Evolutionary conservation across 2,113 vertebrate species (phyloP), one percentile per base, ranked within the genome.

Genomic region (Apeltes quadracus): DNA sequence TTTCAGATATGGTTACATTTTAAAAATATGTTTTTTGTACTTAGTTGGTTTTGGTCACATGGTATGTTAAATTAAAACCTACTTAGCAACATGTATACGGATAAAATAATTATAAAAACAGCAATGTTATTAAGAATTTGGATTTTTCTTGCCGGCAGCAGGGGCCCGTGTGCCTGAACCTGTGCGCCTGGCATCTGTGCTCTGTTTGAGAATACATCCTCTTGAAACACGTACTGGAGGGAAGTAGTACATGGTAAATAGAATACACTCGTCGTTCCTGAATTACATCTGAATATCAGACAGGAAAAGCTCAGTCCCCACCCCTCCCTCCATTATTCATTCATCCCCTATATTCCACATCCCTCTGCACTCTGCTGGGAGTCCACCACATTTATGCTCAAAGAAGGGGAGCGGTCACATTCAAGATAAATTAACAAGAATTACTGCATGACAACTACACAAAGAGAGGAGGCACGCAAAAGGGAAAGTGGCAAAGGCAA

Each of bases 231-330:
- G 83, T 64, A 76, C 61, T 13, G 53, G 63, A 84, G 78, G 83
- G 67, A 69, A 89, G 64, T 69, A 73, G 81, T 73, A 79, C 62
- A 72, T 77, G 76, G 61, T 88, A 72, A 87, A 79, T 83, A 81
- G 74, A 84, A 87, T 87, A 87, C 61, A 86, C 84, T 88, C 78
- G 22, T 87, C 79, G 20, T 87, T 89, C 86, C 86, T 90, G 89
- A 90, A 90, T 80, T 88, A 75, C 82, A 92, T 91, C 91, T 92
- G 91, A 92, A 92, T 92, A 92, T 92, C 91, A 92, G 90, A 92
- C 89, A 92, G 87, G 84, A 91, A 89, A 90, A 86, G 76, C 75
- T 84, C 74, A 72, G 84, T 82, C 82, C 79, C 78, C 78, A 72
- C 56, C 65, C 54, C 56, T 67, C 75, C 76, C 78, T 56, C 82